Evolutionary conservation across 2,113 vertebrate genomes (phyloP).

Genomic region (Thamnaconus septentrionalis): DNA sequence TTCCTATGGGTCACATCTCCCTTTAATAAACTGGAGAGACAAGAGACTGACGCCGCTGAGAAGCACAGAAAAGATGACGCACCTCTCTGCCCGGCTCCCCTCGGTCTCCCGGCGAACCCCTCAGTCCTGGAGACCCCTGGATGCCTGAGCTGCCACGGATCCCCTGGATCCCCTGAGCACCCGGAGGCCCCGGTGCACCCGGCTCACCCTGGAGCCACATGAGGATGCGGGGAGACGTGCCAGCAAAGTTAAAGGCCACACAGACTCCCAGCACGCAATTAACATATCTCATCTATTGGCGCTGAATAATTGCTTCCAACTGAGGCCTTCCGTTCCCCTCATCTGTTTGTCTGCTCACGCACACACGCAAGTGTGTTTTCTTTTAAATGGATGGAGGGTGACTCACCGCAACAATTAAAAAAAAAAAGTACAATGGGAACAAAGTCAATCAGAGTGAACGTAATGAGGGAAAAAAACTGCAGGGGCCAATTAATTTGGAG

Average conservation of each 20-base stretch:
- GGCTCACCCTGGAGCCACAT: slow-evolving; percentile 79
- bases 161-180: slow-evolving; percentile 87
- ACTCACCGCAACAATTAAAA: slow-evolving; percentile 56
- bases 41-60: too few species aligned
- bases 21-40: too few species aligned
- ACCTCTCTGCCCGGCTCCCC: slow-evolving; percentile 82
- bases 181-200: slow-evolving; percentile 79
- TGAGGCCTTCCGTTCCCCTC: slow-evolving; percentile 8
- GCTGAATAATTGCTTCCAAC: slow-evolving; percentile 45
- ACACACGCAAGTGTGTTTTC: not conserved
- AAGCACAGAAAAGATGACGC: not conserved
- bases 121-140: slow-evolving; percentile 78
- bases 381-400: slow-evolving; percentile 20
- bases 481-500: slow-evolving; percentile 33
- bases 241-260: not conserved
- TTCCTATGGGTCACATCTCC: too few species aligned
- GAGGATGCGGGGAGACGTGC: not conserved
- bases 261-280: slow-evolving; percentile 16
- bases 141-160: slow-evolving; percentile 80
- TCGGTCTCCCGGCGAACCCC: slow-evolving; percentile 72
- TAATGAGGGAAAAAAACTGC: not conserved
- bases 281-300: slow-evolving; percentile 20
- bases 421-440: slow-evolving; percentile 33
- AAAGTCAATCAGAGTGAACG: slow-evolving; percentile 47
- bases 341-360: slow-evolving; percentile 26